Base-by-base conservation (phyloP, 2,888 invertebrate species). In the Azorinus chamasolen region DNA sequence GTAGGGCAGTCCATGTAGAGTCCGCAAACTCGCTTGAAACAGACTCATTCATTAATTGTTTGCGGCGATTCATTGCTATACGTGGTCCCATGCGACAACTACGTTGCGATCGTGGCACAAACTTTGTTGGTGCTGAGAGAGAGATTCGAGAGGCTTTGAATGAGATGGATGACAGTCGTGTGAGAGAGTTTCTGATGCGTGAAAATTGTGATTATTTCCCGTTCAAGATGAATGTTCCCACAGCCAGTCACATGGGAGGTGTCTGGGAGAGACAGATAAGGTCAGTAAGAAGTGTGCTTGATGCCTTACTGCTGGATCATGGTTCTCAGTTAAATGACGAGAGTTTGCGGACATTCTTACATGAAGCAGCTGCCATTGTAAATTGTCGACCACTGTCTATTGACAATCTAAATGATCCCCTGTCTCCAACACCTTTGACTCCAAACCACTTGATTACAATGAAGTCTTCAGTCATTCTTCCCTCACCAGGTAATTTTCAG, bases 251-350 rank as follows among this genome's bases (percentile, higher is more conserved):
- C 62, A 81, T 83, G 75, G 85, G 84, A 20, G 86, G 86, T 12
- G 74, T 83, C 1, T 87, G 85, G 86, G 88, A 88, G 53, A 22
- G 86, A 18, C 83, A 84, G 57, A 86, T 87, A 18, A 53, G 83
- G 14, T 65, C 82, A 22, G 70, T 85, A 0, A 48, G 84, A 32
- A 79, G 65, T 68, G 78, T 83, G 6, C 59, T 85, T 6, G 25
- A 58, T 14, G 24, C 46, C 12, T 51, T 84, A 5, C 25, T 87
- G 48, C 18, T 45, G 20, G 37, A 75, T 8, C 24, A 27, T 57
- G 71, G 57, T 5, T 14, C 37, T n/a, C 76, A 80, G 22, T 46
- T 82, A 5, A 75, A 83, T 39, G 77, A 83, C 46, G 65, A 75
- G 48, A 39, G 57, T 16, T 46, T 83, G 12, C 25, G 79, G 20